Conservation (phyloP, 2,113 vertebrate species). For the Panthera tigris region DNA sequence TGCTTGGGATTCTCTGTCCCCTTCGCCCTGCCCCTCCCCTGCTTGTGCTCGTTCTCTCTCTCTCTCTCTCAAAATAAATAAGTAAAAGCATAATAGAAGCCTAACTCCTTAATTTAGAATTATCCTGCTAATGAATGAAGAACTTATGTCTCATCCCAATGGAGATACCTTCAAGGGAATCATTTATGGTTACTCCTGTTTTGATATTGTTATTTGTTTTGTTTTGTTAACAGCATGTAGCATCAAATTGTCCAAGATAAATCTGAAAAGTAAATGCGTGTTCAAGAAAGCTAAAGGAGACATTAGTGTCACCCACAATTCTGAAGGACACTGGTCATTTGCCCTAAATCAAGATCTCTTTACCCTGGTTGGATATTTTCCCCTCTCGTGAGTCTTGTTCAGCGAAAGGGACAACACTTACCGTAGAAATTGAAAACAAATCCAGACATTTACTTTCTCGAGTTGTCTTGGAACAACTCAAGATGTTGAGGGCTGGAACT, state of each 20-base stretch:
- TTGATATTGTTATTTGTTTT: not conserved
- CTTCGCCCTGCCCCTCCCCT: too few relatives aligned
- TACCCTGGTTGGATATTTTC: not conserved
- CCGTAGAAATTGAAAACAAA: not conserved
- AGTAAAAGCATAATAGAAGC: too few relatives aligned
- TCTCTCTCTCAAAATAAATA: too few relatives aligned
- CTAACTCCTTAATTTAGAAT: not conserved
- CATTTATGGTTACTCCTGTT: not conserved
- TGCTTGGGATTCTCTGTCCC: too few relatives aligned
- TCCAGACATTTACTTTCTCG: not conserved
- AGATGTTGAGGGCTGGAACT: not conserved
- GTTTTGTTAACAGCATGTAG: not conserved
- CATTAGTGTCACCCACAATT: not conserved
- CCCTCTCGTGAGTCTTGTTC: not conserved
- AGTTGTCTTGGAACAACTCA: not conserved
- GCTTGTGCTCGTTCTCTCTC: too few relatives aligned
- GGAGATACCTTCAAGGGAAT: not conserved
- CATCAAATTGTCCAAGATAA: not conserved
- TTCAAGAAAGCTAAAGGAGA: not conserved
- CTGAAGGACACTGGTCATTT: not conserved
- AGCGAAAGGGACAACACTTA: not conserved
- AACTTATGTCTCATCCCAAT: not conserved
- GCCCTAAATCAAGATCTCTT: not conserved
- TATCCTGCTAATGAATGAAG: not conserved
- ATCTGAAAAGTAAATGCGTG: not conserved